A percentile compares a stretch with the other conserved stretches of the same genome.
Conservation (phyloP, 2,113 vertebrate species). For the Euleptes europaea region DNA sequence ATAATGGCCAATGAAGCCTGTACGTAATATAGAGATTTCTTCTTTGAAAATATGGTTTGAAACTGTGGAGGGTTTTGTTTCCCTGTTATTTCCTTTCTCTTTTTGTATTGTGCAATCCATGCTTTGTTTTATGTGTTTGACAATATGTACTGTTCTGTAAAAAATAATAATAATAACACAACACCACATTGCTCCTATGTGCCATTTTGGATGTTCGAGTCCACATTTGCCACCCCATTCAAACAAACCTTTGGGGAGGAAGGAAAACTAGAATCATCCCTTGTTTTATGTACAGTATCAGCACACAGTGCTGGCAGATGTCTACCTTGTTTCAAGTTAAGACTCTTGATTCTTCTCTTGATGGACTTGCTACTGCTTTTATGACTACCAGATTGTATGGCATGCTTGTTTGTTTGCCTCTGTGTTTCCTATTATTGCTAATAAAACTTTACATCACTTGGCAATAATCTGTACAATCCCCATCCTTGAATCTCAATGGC, state of each 20-base stretch:
- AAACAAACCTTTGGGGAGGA: background rate
- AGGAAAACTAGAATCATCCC: background rate
- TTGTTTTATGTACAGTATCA: background rate
- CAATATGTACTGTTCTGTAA: no score
- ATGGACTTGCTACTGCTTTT: background rate
- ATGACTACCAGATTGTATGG: background rate
- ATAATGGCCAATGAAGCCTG: background rate
- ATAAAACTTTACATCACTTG: background rate
- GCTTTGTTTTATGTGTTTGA: background rate
- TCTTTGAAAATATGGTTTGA: background rate
- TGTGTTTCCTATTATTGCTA: conserved; percentile 2
- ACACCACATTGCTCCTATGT: background rate
- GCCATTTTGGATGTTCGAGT: background rate
- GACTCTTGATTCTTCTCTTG: background rate
- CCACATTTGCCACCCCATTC: background rate
- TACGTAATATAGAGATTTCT: background rate
- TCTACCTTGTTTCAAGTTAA: conserved; percentile 16
- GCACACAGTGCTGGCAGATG: background rate
- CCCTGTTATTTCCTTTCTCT: background rate
- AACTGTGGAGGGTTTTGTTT: background rate
- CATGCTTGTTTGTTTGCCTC: background rate
- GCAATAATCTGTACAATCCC: background rate
- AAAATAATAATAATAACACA: background rate
- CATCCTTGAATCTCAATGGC: background rate
- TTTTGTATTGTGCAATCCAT: background rate